phyloP scores from a whole-genome alignment of 2,113 vertebrate genomes.

The Saguinus midas region DNA sequence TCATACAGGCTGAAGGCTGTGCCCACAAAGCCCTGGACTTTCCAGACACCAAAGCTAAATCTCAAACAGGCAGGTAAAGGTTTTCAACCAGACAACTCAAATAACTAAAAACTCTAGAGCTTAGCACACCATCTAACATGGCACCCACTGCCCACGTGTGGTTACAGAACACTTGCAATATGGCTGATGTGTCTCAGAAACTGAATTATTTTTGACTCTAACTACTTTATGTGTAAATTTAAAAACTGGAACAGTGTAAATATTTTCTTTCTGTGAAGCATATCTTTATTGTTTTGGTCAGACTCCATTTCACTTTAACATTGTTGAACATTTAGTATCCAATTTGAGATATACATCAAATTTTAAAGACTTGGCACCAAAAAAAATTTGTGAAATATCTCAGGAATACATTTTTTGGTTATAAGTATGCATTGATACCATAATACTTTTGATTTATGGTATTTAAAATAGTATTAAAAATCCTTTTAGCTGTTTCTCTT shows the following conservation, averaged over 20 bases:
- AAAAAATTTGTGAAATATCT: not conserved
- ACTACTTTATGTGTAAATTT: not conserved
- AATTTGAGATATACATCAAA: not conserved
- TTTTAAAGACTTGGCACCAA: not conserved
- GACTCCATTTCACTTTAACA: not conserved
- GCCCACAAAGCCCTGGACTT: not conserved
- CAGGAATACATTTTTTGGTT: not conserved
- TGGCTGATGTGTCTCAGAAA: not conserved
- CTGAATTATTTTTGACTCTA: not conserved
- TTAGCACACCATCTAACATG: accelerated
- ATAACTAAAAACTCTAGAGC: not conserved
- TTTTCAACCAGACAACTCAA: not conserved
- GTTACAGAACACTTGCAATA: not conserved
- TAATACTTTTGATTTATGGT: not conserved
- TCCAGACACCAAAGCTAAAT: not conserved
- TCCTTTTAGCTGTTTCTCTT: not conserved
- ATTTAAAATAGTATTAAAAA: not conserved
- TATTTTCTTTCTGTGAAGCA: not conserved
- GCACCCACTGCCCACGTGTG: accelerated
- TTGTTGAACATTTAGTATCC: not conserved
- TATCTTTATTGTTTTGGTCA: not conserved
- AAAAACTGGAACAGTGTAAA: not conserved
- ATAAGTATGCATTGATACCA: not conserved
- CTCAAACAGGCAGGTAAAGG: not conserved
- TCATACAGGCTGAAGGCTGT: accelerated